Base-by-base conservation (phyloP, 1,140 invertebrate species). In the Bombus cullumanus region DNA sequence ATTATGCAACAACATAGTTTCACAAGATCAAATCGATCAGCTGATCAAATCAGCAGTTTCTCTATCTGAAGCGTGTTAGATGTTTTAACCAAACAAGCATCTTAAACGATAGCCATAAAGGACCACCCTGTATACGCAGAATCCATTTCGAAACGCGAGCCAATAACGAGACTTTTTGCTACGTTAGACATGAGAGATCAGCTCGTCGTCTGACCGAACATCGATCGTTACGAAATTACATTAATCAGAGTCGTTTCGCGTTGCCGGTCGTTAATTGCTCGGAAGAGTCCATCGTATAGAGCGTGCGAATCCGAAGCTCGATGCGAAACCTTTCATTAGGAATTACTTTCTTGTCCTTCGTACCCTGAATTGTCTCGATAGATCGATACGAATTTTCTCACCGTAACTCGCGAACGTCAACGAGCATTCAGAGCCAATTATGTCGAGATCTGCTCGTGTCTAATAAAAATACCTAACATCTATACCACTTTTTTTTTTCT, bases 201-300 rank as follows among this genome's bases (percentile, higher is more conserved):
- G n/a, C 69, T 37, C 68, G 25, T 73, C 69, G 69, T 73, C 39
- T 53, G 15, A 34, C 59, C 31, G 81, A 75, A 37, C 72, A 76
- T 83, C 72, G 81, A 74, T 82, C 71, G 81, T 83, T 83, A 68
- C 81, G 81, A 83, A 83, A 83, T 83, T 83, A 75, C 81, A 83
- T 76, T 83, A 83, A 83, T 83, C 81, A 83, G 72, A 9, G 72
- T 76, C 57, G 71, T 59, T 64, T 82, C 80, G 71, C 80, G 72
- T 83, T 53, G 81, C 41, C 37, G n/a, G 43, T 59, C 81, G 81
- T 76, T 83, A 83, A 83, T 83, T 83, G 81, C 81, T 83, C 81
- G 72, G 81, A 76, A 66, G 59, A 83, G 81, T 28, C 39, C 15
- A 34, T 34, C 53, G 57, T 41, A 22, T 53, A 53, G 47, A 75